Evolutionary conservation across 2,888 invertebrate species (phyloP).

Genomic region (Drosophila fulvimacula): DNA sequence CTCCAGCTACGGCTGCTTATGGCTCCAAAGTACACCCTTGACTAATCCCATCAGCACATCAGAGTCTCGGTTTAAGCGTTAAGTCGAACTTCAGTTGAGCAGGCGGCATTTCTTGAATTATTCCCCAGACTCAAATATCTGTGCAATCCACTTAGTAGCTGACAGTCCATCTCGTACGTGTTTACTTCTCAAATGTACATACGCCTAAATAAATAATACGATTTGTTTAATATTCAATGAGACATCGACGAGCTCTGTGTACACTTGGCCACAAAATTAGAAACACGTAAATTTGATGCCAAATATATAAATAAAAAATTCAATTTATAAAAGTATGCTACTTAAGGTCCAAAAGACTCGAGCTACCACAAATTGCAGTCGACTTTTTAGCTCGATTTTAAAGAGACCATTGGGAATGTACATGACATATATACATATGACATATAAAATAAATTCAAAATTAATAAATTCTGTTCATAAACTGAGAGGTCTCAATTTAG

Average conservation of each 20-base stretch:
- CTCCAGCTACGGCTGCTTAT: constrained; percentile 2
- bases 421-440: background rate
- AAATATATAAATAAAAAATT: constrained; percentile 12
- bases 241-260: constrained; percentile 1
- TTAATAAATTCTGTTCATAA: background rate
- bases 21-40: constrained; percentile 1
- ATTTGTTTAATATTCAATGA: constrained; percentile 9
- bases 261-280: constrained; percentile 1
- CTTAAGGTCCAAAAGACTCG: background rate
- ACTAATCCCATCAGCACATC: constrained; percentile 24
- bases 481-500: too few species aligned
- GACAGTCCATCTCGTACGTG: constrained; percentile 8
- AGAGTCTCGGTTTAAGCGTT: constrained; percentile 21
- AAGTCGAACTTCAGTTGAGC: constrained; percentile 25
- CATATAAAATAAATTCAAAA: background rate
- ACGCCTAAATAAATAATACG: constrained; percentile 45
- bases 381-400: background rate
- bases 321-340: constrained; percentile 30
- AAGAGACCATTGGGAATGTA: background rate
- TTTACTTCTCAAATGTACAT: constrained; percentile 32
- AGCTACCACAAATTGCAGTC: background rate
- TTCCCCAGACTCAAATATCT: background rate
- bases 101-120: constrained; percentile 22
- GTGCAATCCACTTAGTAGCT: constrained; percentile 26
- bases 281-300: background rate